Conservation (phyloP, 2,113 vertebrate genomes). For the Cygnus buccinator region DNA sequence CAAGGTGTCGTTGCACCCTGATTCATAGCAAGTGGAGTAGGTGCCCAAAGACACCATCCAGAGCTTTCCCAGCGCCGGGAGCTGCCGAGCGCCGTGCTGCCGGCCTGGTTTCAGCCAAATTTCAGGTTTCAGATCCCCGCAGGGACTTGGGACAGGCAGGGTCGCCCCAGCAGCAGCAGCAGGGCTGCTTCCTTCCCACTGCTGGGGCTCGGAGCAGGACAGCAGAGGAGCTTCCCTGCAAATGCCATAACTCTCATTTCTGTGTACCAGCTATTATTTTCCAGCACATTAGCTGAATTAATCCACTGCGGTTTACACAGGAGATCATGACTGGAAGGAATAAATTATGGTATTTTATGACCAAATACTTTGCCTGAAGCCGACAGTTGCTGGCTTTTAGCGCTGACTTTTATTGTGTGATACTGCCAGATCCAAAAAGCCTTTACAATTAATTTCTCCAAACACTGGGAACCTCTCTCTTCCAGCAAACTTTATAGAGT, state of each 20-base stretch:
- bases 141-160: fast-evolving
- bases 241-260: not conserved
- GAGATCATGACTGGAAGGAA: constrained; percentile 49
- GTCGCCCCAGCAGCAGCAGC: fast-evolving
- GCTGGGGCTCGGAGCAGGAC: not conserved
- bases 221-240: not conserved
- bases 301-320: constrained; percentile 38
- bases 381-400: constrained; percentile 32
- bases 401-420: not conserved
- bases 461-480: not conserved
- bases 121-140: not conserved
- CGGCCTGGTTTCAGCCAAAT: fast-evolving
- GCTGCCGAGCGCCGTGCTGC: not conserved
- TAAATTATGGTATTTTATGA: constrained; percentile 41
- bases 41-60: not conserved
- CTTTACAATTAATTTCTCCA: constrained; percentile 29
- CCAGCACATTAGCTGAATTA: constrained; percentile 38
- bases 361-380: constrained; percentile 29
- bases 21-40: too few species aligned
- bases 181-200: not conserved
- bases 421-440: not conserved
- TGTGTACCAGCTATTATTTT: not conserved
- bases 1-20: not conserved
- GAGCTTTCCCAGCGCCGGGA: not conserved
- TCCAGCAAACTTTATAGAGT: not conserved